phyloP scores from a whole-genome alignment of 2,797 vertebrate genomes.

The Spinus olivaceus region DNA sequence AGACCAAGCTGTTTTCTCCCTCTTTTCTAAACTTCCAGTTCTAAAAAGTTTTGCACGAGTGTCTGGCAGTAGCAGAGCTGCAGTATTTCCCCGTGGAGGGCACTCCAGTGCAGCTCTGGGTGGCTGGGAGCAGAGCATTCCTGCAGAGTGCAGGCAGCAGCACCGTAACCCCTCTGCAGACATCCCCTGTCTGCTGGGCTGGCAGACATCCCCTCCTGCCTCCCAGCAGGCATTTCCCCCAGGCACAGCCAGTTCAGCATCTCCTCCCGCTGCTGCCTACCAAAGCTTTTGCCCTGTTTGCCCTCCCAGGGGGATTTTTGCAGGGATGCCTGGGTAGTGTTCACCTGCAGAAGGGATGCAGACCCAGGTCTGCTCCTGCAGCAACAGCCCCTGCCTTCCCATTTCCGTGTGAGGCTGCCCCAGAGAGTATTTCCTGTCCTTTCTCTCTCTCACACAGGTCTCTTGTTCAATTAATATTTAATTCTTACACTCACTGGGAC shows the following conservation, averaged over 20 bases:
- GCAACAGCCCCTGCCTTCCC: neutral
- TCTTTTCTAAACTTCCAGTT: neutral
- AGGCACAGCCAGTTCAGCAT: fast-evolving
- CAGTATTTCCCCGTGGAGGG: neutral
- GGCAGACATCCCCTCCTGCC: neutral
- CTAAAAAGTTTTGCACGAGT: neutral
- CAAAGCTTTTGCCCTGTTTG: neutral
- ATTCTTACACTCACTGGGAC: neutral
- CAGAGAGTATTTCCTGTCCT: neutral
- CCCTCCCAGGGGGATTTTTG: neutral
- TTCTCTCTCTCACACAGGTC: neutral
- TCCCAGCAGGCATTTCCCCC: fast-evolving
- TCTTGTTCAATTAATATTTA: constrained; percentile 28
- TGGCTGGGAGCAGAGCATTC: neutral
- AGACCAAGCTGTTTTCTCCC: neutral
- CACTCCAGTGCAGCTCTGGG: neutral
- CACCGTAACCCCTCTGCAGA: fast-evolving
- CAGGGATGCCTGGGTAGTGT: fast-evolving
- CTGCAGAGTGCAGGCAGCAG: neutral
- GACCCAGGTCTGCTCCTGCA: neutral
- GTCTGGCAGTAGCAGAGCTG: neutral
- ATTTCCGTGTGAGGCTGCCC: neutral
- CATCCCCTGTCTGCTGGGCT: neutral
- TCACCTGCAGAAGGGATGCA: neutral
- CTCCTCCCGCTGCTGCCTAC: neutral